phyloP scores from a whole-genome alignment of 2,797 vertebrate species.

The Rhyacichthys aspro region DNA sequence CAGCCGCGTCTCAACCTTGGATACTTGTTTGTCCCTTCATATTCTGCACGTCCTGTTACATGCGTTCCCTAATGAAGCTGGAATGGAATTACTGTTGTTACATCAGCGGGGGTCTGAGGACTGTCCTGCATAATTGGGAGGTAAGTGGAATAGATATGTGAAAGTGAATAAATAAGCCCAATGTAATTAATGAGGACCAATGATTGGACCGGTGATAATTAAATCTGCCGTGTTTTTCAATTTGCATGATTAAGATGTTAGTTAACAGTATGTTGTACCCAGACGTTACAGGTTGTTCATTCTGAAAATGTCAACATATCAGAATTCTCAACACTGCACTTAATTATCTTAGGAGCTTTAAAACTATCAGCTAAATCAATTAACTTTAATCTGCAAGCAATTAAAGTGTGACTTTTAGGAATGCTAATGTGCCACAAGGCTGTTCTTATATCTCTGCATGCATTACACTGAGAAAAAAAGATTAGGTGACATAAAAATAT shows the following conservation, averaged over 20 bases:
- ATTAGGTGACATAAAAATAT: neutral
- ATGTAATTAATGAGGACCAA: conserved; percentile 79
- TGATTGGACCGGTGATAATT: conserved; percentile 78
- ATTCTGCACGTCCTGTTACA: conserved; percentile 53
- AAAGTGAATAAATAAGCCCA: conserved; percentile 77
- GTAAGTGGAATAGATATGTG: conserved; percentile 74
- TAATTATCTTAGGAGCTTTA: conserved; percentile 81
- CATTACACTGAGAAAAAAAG: neutral
- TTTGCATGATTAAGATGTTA: conserved; percentile 83
- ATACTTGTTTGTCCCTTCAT: conserved; percentile 50
- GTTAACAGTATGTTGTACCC: conserved; percentile 73
- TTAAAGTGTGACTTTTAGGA: conserved; percentile 81
- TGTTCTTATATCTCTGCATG: conserved; percentile 31
- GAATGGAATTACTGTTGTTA: conserved; percentile 67
- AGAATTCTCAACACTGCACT: conserved; percentile 79
- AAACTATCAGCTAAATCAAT: conserved; percentile 81
- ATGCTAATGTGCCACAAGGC: conserved; percentile 69
- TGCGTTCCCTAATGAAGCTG: conserved; percentile 60
- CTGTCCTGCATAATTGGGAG: conserved; percentile 75
- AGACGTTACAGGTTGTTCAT: conserved; percentile 78
- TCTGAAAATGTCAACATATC: conserved; percentile 85
- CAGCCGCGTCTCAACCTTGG: conserved; percentile 39
- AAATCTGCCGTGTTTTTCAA: conserved; percentile 79
- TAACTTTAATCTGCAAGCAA: conserved; percentile 81
- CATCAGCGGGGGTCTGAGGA: conserved; percentile 66